Evolutionary conservation across 2,113 vertebrate genomes (phyloP).

Genomic region (Monarcha castaneiventris): DNA sequence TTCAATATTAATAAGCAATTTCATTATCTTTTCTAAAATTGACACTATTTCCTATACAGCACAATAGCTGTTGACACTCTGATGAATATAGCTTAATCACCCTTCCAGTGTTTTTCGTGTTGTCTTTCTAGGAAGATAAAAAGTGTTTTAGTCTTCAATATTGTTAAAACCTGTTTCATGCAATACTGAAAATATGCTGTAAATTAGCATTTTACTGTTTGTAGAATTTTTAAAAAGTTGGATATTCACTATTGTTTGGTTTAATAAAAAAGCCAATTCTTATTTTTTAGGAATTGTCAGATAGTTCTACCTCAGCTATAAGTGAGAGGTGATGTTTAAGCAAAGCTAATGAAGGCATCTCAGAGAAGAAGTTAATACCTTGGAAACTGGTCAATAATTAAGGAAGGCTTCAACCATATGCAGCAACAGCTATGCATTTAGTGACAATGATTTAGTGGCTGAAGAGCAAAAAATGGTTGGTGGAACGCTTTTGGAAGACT

Average conservation of each 20-base stretch:
- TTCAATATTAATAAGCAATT: not conserved
- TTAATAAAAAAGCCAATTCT: not conserved
- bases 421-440: not conserved
- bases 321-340: not conserved
- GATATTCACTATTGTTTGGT: not conserved
- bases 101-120: not conserved
- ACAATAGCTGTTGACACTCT: not conserved
- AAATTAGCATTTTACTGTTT: not conserved
- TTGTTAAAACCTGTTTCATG: not conserved
- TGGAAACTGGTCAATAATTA: not conserved
- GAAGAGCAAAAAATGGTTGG: not conserved
- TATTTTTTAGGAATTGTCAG: not conserved
- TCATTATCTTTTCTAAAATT: not conserved
- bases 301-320: not conserved
- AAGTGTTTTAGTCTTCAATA: not conserved
- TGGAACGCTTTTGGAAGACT: not conserved
- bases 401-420: fast-evolving
- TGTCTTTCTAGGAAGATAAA: not conserved
- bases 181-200: not conserved
- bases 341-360: not conserved
- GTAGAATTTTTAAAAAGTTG: not conserved
- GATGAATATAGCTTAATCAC: not conserved
- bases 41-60: not conserved
- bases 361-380: not conserved
- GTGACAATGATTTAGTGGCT: not conserved